phyloP scores from a whole-genome alignment of 1,140 invertebrate species.

The Drosophila miranda region DNA sequence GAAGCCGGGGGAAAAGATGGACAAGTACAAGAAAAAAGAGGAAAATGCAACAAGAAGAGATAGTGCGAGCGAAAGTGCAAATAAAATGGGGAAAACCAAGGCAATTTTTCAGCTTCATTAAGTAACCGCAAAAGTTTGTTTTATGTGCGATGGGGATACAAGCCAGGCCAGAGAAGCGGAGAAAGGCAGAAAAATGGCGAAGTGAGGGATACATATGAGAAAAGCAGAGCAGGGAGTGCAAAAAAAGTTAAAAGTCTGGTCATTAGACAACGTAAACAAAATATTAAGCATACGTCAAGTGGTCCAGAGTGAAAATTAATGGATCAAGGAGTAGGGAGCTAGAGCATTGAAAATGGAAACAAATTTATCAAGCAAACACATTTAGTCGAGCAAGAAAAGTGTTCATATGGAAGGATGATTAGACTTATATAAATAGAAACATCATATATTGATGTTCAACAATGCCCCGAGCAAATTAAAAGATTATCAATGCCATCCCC shows the following conservation, averaged over 20 bases:
- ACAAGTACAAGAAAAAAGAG: conserved; percentile 24
- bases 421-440: no score
- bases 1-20: conserved; percentile 29
- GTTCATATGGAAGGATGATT: no score
- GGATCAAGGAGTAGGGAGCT: no score
- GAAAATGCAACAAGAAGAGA: conserved; percentile 46
- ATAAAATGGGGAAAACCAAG: conserved; percentile 63
- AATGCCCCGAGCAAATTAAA: no score
- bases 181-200: conserved; percentile 5
- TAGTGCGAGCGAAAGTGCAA: conserved; percentile 36
- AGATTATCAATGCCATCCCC: no score
- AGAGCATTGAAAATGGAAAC: no score
- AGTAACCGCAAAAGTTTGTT: conserved; percentile 73
- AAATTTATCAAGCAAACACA: no score
- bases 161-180: conserved; percentile 32
- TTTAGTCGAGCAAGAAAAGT: no score
- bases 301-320: neutral
- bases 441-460: no score
- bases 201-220: conserved; percentile 12
- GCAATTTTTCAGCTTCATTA: conserved; percentile 74
- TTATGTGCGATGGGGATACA: conserved; percentile 53
- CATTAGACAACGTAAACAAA: conserved; percentile 10
- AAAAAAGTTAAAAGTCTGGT: neutral
- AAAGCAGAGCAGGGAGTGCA: neutral
- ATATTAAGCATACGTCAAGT: conserved; percentile 22